phyloP scores from a whole-genome alignment of 2,797 vertebrate species.

The Percopsis omiscomaycus region DNA sequence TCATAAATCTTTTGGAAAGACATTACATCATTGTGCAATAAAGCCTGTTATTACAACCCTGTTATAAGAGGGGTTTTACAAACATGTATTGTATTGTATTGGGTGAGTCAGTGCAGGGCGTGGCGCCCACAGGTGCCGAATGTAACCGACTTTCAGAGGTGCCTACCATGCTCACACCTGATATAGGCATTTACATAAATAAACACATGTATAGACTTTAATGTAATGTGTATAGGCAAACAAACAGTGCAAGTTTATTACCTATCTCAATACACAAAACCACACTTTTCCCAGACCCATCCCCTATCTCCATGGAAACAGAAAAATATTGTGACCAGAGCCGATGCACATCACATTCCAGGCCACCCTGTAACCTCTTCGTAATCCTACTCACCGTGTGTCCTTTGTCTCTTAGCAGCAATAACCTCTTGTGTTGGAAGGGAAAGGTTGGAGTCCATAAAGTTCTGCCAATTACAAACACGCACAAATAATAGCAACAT shows the following conservation, averaged over 20 bases:
- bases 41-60: too few relatives aligned
- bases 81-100: neutral
- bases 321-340: conserved; percentile 45
- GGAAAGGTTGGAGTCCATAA: conserved; percentile 53
- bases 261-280: conserved; percentile 18
- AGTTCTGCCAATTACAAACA: conserved; percentile 61
- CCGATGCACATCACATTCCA: conserved; percentile 14
- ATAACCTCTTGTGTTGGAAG: conserved; percentile 68
- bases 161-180: conserved; percentile 2
- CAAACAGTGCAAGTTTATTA: conserved; percentile 4
- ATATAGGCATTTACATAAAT: conserved; percentile 13
- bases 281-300: conserved; percentile 10
- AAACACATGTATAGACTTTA: neutral
- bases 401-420: conserved; percentile 69
- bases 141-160: conserved; percentile 3
- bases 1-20: conserved; percentile 4
- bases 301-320: conserved; percentile 47
- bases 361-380: too few relatives aligned
- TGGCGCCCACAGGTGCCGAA: conserved; percentile 34
- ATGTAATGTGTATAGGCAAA: neutral
- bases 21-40: conserved; percentile 3
- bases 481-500: conserved; percentile 8
- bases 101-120: conserved; percentile 58
- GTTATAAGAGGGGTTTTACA: neutral
- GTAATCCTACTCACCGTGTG: conserved; percentile 66